phyloP scores from a whole-genome alignment of 2,797 vertebrate genomes.

The Serranus cabrilla region DNA sequence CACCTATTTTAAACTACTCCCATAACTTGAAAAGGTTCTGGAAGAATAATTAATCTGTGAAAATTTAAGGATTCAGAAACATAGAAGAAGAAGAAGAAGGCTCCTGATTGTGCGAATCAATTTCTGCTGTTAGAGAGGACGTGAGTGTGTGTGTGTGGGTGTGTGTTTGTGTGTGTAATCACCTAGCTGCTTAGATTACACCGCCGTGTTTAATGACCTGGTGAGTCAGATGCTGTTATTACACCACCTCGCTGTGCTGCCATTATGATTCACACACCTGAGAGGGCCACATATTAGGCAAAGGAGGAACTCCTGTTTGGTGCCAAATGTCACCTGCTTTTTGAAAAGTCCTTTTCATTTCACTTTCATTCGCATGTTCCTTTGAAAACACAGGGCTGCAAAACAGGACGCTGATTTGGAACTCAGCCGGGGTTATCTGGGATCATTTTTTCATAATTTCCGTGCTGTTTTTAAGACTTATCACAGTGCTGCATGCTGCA shows the following conservation, averaged over 20 bases:
- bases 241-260: slow-evolving; percentile 28
- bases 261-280: slow-evolving; percentile 25
- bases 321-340: slow-evolving; percentile 36
- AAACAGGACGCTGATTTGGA: not conserved
- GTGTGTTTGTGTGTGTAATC: slow-evolving; percentile 28
- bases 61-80: not conserved
- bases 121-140: not conserved
- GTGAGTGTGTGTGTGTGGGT: not conserved
- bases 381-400: not conserved
- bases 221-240: slow-evolving; percentile 53
- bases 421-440: not conserved
- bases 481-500: not conserved
- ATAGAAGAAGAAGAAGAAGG: not conserved
- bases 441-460: slow-evolving; percentile 3
- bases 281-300: slow-evolving; percentile 15
- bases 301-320: slow-evolving; percentile 18
- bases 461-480: not conserved
- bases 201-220: slow-evolving; percentile 35
- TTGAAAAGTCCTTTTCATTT: slow-evolving; percentile 26
- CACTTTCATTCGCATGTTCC: slow-evolving; percentile 2
- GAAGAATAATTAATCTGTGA: not conserved
- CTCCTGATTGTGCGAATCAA: not conserved
- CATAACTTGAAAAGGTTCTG: no score
- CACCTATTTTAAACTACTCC: no score
- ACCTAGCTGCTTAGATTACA: slow-evolving; percentile 24